These are phyloP conservation scores for Emydura subglobosa DNA, from an alignment of 2,113 vertebrate species.

Conservation along the genomic window DNA sequence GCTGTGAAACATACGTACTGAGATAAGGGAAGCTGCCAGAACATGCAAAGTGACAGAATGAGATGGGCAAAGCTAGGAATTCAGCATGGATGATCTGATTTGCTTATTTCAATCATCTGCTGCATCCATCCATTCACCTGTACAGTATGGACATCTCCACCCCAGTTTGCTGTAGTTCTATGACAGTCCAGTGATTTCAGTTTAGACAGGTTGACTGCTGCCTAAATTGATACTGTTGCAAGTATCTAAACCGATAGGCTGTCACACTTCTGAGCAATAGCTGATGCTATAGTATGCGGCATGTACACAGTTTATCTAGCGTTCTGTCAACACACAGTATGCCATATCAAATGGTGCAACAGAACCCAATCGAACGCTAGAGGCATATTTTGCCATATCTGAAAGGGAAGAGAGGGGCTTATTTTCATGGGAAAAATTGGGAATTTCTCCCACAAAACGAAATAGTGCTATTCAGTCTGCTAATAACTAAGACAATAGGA, in stretches of 20 bases:
- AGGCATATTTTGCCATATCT: not conserved
- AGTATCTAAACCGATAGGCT: not conserved
- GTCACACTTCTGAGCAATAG: not conserved
- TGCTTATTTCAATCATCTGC: not conserved
- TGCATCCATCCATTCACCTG: not conserved
- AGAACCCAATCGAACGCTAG: not conserved
- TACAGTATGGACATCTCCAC: not conserved
- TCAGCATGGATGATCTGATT: not conserved
- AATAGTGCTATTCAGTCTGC: not conserved
- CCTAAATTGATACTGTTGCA: not conserved
- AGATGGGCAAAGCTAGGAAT: not conserved
- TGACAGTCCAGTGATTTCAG: not conserved
- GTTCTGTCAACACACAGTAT: not conserved
- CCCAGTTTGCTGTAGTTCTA: not conserved
- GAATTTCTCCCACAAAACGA: not conserved
- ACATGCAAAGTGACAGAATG: not conserved
- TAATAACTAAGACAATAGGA: not conserved
- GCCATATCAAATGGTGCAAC: not conserved
- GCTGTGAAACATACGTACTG: not conserved
- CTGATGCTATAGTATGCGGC: not conserved
- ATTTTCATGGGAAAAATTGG: not conserved
- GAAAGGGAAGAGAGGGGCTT: not conserved
- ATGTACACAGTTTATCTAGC: not conserved
- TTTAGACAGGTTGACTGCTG: not conserved
- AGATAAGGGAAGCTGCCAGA: not conserved